Evolutionary conservation across 2,888 invertebrate genomes (phyloP), one percentile per base, ranked within the genome.

Genomic region (Aspidiotus rigidus): DNA sequence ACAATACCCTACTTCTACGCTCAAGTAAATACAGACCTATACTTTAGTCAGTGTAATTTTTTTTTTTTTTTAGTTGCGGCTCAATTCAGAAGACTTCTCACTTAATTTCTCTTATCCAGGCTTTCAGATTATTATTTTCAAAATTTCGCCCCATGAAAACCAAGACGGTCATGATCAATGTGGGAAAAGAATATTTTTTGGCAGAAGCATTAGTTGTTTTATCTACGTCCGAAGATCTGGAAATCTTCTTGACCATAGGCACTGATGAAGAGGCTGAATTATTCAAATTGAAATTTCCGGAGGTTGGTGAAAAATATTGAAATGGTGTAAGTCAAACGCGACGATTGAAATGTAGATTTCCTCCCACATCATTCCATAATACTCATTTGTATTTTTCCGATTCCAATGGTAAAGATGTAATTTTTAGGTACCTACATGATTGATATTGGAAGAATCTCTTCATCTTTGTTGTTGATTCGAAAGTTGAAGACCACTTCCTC

Each of bases 271-370:
- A 71, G 64, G 67, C 62, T 49, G 17, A 39, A 16, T 11, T 61
- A 3, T 10, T 72, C 7, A 44, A 42, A 40, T 41, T 54, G 10
- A 61, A 41, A 56, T 72, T 71, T 13, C 72, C 72, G 6, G n/a
- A 41, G 61, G 72, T 72, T 69, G 7, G 63, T 63, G 11, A 1
- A 54, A 59, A 63, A 28, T 28, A 44, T 39, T n/a, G n/a, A n/a
- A n/a, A n/a, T n/a, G n/a, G n/a, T n/a, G n/a, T n/a, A n/a, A n/a
- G n/a, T n/a, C n/a, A n/a, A n/a, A n/a, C n/a, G n/a, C n/a, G n/a
- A n/a, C n/a, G n/a, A n/a, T n/a, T n/a, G n/a, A n/a, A n/a, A n/a
- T n/a, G n/a, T n/a, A n/a, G n/a, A n/a, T n/a, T n/a, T n/a, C n/a
- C n/a, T n/a, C n/a, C n/a, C n/a, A n/a, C n/a, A n/a, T n/a, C n/a